Evolutionary conservation across 2,888 invertebrate species (phyloP).

Genomic region (Leucoma salicis): DNA sequence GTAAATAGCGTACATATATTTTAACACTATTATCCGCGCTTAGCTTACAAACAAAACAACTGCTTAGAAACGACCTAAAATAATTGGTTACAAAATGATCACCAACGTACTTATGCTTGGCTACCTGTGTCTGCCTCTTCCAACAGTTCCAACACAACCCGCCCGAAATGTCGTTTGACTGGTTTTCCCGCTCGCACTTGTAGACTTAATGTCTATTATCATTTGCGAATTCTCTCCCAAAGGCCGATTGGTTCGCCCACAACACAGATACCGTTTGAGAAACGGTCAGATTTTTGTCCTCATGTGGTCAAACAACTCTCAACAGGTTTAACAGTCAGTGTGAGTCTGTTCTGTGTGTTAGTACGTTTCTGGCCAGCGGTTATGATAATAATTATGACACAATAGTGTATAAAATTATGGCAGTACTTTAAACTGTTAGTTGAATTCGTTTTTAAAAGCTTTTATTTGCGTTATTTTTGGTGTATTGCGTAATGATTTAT

Average conservation of each 20-base stretch:
- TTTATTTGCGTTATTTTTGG: too few species aligned
- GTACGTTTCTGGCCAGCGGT: not conserved
- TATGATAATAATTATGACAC: too few species aligned
- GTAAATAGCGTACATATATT: too few species aligned
- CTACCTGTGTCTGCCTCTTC: constrained; percentile 55
- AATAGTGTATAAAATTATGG: too few species aligned
- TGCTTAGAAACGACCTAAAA: too few species aligned
- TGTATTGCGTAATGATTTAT: too few species aligned
- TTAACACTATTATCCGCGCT: too few species aligned
- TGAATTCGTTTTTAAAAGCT: too few species aligned
- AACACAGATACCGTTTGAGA: constrained; percentile 53
- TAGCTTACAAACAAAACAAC: too few species aligned
- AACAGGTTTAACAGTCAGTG: constrained; percentile 14
- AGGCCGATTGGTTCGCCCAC: constrained; percentile 62
- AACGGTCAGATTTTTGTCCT: constrained; percentile 54
- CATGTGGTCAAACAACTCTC: constrained; percentile 32
- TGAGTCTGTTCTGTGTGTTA: not conserved
- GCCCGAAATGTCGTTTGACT: constrained; percentile 70
- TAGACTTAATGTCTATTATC: constrained; percentile 48
- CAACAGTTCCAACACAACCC: constrained; percentile 30
- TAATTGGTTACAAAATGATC: too few species aligned
- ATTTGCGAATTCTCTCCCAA: constrained; percentile 74
- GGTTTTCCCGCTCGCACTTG: constrained; percentile 71
- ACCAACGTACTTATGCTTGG: too few species aligned
- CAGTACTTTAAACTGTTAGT: too few species aligned